Evolutionary conservation across 1,140 invertebrate genomes (phyloP).

Genomic region (Drosophila melanogaster): Release_6_plus_ISO1_MT NC_004354.4:7241001-7241500

Average conservation of each 20-base stretch:
- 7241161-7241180: constrained; percentile 82
- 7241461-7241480: constrained; percentile 60
- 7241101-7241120: constrained; percentile 10
- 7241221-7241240: constrained; percentile 79
- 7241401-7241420: constrained; percentile 73
- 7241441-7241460: constrained; percentile 45
- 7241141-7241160: constrained; percentile 67
- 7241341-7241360: constrained; percentile 15
- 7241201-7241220: constrained; percentile 63
- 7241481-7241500: constrained; percentile 56
- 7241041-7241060: constrained; percentile 41
- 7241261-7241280: constrained; percentile 68
- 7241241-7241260: constrained; percentile 68
- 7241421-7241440: constrained; percentile 57
- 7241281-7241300: constrained; percentile 57
- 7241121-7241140: constrained; percentile 36
- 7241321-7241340: constrained; percentile 34
- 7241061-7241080: constrained; percentile 7
- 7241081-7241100: constrained; percentile 21
- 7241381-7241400: constrained; percentile 19
- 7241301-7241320: constrained; percentile 28
- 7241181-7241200: constrained; percentile 51
- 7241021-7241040: constrained; percentile 68
- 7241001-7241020: constrained; percentile 83
- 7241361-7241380: constrained; percentile 11